Conservation (phyloP, 1,140 invertebrate species). For the Drosophila nebulosa region DNA sequence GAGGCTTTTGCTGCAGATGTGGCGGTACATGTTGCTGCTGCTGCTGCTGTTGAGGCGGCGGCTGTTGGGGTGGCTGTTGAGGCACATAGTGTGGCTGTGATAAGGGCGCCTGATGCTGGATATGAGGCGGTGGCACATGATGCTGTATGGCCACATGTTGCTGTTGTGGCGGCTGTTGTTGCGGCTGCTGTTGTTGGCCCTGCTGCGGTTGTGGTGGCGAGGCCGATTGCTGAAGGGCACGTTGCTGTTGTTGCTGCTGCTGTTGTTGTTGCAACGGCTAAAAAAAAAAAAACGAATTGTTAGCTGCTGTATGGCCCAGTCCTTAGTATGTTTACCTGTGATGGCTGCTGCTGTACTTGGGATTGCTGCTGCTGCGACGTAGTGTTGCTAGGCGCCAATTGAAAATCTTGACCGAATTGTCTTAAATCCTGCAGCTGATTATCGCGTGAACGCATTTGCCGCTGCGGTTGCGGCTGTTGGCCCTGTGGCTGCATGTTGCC, state of each 20-base stretch:
- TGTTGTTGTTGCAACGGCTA: slow-evolving; percentile 35
- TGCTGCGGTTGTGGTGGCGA: slow-evolving; percentile 52
- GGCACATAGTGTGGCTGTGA: slow-evolving; percentile 81
- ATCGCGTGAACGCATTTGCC: slow-evolving; percentile 69
- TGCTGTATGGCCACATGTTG: slow-evolving; percentile 65
- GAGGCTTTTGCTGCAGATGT: slow-evolving; percentile 80
- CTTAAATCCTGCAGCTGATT: slow-evolving; percentile 73
- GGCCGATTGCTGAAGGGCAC: slow-evolving; percentile 26
- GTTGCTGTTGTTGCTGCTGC: slow-evolving; percentile 53
- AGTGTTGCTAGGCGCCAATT: slow-evolving; percentile 50
- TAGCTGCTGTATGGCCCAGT: neutral
- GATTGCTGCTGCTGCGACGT: slow-evolving; percentile 56
- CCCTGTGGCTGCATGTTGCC: slow-evolving; percentile 30
- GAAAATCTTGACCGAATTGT: slow-evolving; percentile 76
- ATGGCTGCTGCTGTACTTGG: slow-evolving; percentile 39
- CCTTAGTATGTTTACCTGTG: neutral
- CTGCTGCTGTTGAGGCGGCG: slow-evolving; percentile 69
- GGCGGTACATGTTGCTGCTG: slow-evolving; percentile 56
- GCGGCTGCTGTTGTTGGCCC: slow-evolving; percentile 53
- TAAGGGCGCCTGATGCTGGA: slow-evolving; percentile 73
- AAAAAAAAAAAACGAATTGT: neutral
- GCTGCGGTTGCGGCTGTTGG: slow-evolving; percentile 58
- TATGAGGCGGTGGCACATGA: slow-evolving; percentile 57
- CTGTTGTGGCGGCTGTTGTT: slow-evolving; percentile 58
- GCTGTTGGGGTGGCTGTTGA: slow-evolving; percentile 58